Percentiles rank a stretch among this genome's conserved stretches.
phyloP scores from a whole-genome alignment of 2,797 vertebrate species.

The Buceros bicornis region DNA sequence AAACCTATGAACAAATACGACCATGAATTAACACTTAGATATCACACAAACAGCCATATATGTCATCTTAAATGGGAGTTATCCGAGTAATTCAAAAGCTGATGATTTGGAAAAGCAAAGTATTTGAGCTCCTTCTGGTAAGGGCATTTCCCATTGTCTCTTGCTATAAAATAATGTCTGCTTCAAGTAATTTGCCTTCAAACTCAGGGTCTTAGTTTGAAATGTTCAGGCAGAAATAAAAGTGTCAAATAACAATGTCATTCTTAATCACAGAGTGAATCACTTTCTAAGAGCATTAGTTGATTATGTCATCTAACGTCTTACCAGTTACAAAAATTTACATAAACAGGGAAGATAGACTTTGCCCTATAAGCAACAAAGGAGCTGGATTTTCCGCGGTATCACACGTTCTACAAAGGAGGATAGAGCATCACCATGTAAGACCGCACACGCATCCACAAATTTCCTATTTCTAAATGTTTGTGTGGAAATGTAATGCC shows the following conservation, averaged over 20 bases:
- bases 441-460: background rate
- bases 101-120: conserved; percentile 68
- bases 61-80: conserved; percentile 62
- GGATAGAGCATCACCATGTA: background rate
- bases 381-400: background rate
- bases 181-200: conserved; percentile 15
- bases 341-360: background rate
- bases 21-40: conserved; percentile 52
- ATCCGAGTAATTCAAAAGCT: conserved; percentile 65
- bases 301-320: background rate
- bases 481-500: background rate
- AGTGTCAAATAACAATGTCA: conserved; percentile 31
- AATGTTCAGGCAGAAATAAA: conserved; percentile 22
- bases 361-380: background rate
- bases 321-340: background rate
- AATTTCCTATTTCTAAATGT: background rate
- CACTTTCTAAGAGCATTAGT: background rate
- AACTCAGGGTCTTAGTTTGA: background rate
- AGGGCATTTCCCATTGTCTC: conserved; percentile 12
- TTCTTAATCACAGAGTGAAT: conserved; percentile 4
- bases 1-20: conserved; percentile 58
- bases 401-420: background rate
- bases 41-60: conserved; percentile 62
- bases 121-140: conserved; percentile 52
- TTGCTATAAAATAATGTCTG: conserved; percentile 30